Evolutionary conservation across 2,113 vertebrate species (phyloP), one percentile per base, ranked within the genome.

Genomic region (Pedetes capensis): DNA sequence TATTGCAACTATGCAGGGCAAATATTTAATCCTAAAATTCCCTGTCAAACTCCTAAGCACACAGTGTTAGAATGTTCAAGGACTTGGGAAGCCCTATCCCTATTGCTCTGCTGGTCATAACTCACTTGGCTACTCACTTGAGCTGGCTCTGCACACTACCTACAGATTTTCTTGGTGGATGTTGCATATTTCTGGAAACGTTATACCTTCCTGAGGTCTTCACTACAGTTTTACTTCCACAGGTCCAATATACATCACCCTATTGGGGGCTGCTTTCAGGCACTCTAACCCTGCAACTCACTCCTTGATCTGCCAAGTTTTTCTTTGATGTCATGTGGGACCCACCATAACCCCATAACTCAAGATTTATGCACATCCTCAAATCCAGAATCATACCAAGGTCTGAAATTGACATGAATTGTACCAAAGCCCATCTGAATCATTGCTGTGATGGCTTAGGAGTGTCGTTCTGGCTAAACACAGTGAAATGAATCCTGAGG

Each of bases 31-130:
- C 3, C 13, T 55, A 53, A 69, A 53, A 55, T 27, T 39, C 5
- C 14, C 29, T 51, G 8, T 29, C 23, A 8, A 55, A 6, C 5
- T 32, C 25, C 25, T 39, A 20, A 16, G 23, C 13, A 69, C 9
- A 27, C 37, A 13, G 25, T 11, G 17, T 2, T 55, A 85, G 25
- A 71, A 55, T 71, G 17, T 42, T 2, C 17, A 27, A 3, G 4
- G 1, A 1, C 6, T 20, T 25, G 25, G 8, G n/a, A 11, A 29
- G 8, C 20, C 23, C n/a, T 39, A 6, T 42, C 8, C 37, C 11
- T 86, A 3, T 86, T 34, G 18, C 39, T 86, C 42, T 71, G 9
- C 51, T 57, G 32, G 5, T 42, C 5, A 12, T 32, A 42, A 37
- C 34, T 20, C 11, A 34, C 4, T 20, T 44, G 13, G 51, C 27